Evolutionary conservation across 2,113 vertebrate species (phyloP), one percentile per base, ranked within the genome.

Genomic region (Sinocyclocheilus maitianheensis): DNA sequence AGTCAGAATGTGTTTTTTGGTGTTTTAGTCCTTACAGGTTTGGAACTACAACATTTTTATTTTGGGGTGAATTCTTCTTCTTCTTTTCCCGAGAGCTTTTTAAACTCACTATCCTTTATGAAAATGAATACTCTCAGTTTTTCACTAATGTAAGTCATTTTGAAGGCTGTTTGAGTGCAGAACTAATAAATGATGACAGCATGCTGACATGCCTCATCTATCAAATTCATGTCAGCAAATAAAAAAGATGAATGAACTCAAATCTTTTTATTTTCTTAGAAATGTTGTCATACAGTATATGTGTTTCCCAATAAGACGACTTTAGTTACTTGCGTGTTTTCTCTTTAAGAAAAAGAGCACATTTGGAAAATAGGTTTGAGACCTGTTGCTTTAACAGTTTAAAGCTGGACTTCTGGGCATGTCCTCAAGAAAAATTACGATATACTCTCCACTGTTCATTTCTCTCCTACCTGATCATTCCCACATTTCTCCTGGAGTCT

Each of bases 341-440:
- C 3, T 9, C 6, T 63, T 80, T 46, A 14, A 24, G 37, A 10
- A 4, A 4, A 26, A 81, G 16, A 46, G 3, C 13, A 37, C 60
- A 65, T 81, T 65, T 43, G 62, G 4, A 65, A 62, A 40, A 85
- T 37, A 85, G 43, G 86, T 81, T 86, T 24, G 55, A 62, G 22
- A 65, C 22, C 40, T 81, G 58, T 81, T 75, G 72, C 40, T 48
- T 75, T 22, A 48, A 14, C 40, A 67, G 62, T 48, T 48, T 51
- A 76, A 65, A 65, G 58, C 2, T 78, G 60, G 37, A 80, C 58
- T 22, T 80, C 55, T 80, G 77, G 77, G 58, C 58, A 81, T 46
- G 37, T 46, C 78, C 58, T 63, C 37, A 81, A 81, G 78, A 81
- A 65, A 81, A n/a, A 89, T 90, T 90, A 72, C 90, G 14, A 81